These are phyloP conservation scores for Galago senegalensis DNA, from an alignment of 2,797 vertebrate species.

Conservation along the genomic window DNA sequence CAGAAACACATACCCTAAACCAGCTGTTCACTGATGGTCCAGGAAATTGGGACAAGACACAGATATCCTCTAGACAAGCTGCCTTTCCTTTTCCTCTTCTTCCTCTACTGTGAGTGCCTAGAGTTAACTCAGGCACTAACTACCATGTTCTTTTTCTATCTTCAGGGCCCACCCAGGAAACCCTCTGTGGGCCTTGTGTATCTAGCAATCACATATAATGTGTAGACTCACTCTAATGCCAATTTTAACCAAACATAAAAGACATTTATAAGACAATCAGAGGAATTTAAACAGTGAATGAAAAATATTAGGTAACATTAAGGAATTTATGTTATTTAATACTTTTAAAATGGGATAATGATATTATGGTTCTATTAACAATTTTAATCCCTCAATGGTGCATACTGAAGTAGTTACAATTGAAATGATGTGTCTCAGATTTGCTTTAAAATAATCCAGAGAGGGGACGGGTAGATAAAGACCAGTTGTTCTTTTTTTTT, in stretches of 20 bases:
- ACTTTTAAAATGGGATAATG: conserved; percentile 37
- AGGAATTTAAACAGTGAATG: background rate
- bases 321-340: background rate
- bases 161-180: conserved; percentile 29
- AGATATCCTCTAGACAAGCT: background rate
- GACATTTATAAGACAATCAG: background rate
- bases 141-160: background rate
- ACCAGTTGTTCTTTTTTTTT: background rate
- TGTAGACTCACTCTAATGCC: background rate
- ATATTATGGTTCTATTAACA: conserved; percentile 28
- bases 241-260: background rate
- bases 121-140: background rate
- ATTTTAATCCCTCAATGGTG: background rate
- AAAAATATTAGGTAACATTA: conserved; percentile 20
- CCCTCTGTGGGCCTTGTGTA: background rate
- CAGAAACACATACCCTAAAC: background rate
- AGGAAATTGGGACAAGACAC: background rate
- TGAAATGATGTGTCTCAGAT: background rate
- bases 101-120: background rate
- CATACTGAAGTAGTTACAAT: conserved; percentile 11
- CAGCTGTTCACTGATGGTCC: background rate
- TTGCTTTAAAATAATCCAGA: conserved; percentile 25
- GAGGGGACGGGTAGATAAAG: background rate
- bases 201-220: background rate
- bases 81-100: background rate